Percentiles rank a stretch among this genome's conserved stretches.
Conservation (phyloP, 2,113 vertebrate species). For the Polypterus senegalus region DNA sequence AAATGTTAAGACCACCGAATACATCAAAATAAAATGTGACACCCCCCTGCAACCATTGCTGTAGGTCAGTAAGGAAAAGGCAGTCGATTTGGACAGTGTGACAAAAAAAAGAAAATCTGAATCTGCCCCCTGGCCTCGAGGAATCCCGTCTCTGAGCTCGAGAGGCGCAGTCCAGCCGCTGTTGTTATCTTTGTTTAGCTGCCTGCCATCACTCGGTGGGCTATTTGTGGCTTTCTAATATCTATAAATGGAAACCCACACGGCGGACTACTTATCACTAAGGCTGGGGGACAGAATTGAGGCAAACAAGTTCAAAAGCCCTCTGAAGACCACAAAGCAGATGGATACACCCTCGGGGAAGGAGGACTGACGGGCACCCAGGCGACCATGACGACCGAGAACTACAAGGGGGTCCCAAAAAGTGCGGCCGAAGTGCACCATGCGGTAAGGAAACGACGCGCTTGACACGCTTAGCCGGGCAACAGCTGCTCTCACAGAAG, state of each 20-base stretch:
- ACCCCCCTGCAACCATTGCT: too few species aligned
- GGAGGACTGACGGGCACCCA: slow-evolving; percentile 19
- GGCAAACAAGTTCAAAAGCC: slow-evolving; percentile 37
- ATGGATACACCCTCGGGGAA: slow-evolving; percentile 32
- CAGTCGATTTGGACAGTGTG: too few species aligned
- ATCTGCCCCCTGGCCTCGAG: too few species aligned
- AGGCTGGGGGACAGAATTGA: slow-evolving; percentile 46
- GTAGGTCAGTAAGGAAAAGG: too few species aligned
- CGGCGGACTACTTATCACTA: slow-evolving; percentile 54
- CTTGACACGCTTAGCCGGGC: too few species aligned
- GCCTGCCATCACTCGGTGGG: slow-evolving; percentile 52
- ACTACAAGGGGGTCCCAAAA: slow-evolving; percentile 28
- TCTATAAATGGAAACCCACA: slow-evolving; percentile 86
- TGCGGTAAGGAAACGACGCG: slow-evolving; percentile 44
- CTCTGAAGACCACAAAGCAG: slow-evolving; percentile 41
- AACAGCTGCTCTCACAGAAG: too few species aligned
- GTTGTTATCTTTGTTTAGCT: slow-evolving; percentile 60
- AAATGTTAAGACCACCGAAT: too few species aligned
- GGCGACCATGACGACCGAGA: slow-evolving; percentile 52
- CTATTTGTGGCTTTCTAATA: slow-evolving; percentile 73
- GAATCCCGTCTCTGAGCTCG: too few species aligned
- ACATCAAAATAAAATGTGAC: too few species aligned
- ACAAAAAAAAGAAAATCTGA: too few species aligned
- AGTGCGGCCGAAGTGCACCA: slow-evolving; percentile 30
- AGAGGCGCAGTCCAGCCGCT: slow-evolving; percentile 22